These are phyloP conservation scores for Eilema sororculum DNA, from an alignment of 2,888 invertebrate species.

Conservation along the genomic window DNA sequence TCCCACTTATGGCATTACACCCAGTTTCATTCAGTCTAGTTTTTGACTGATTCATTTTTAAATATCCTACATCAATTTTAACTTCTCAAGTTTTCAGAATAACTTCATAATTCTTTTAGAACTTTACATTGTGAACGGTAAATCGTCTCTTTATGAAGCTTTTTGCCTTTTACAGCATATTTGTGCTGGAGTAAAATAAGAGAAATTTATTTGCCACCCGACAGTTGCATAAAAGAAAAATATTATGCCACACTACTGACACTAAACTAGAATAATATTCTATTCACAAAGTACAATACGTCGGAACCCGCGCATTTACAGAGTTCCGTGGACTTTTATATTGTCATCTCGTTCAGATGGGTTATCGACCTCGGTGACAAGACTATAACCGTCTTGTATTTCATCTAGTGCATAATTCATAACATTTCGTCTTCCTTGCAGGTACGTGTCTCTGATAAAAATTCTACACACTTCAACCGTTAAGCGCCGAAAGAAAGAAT, in stretches of 20 bases:
- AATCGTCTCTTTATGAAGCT: constrained; percentile 16
- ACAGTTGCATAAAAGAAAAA: constrained; percentile 17
- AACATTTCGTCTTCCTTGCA: constrained; percentile 52
- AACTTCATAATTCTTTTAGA: constrained; percentile 39
- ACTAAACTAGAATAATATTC: constrained; percentile 41
- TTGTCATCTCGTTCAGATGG: constrained; percentile 46
- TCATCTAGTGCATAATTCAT: constrained; percentile 79
- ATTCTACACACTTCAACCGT: constrained; percentile 69
- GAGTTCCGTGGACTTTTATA: constrained; percentile 43
- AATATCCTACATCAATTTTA: constrained; percentile 44
- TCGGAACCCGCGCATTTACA: constrained; percentile 40
- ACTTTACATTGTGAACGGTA: constrained; percentile 29
- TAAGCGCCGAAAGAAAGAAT: constrained; percentile 57
- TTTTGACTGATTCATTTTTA: constrained; percentile 53
- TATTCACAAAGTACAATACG: constrained; percentile 37
- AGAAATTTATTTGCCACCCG: neutral
- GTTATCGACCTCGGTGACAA: constrained; percentile 48
- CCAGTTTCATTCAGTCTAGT: constrained; percentile 45
- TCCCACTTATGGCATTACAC: constrained; percentile 48
- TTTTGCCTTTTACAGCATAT: neutral
- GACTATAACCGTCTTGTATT: constrained; percentile 64
- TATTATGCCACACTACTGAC: constrained; percentile 23
- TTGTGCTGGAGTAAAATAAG: constrained; percentile 7
- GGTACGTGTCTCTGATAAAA: constrained; percentile 68
- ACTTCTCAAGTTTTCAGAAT: constrained; percentile 25